Base-by-base conservation (phyloP, 2,888 invertebrate species). In the Acronicta aceris region DNA sequence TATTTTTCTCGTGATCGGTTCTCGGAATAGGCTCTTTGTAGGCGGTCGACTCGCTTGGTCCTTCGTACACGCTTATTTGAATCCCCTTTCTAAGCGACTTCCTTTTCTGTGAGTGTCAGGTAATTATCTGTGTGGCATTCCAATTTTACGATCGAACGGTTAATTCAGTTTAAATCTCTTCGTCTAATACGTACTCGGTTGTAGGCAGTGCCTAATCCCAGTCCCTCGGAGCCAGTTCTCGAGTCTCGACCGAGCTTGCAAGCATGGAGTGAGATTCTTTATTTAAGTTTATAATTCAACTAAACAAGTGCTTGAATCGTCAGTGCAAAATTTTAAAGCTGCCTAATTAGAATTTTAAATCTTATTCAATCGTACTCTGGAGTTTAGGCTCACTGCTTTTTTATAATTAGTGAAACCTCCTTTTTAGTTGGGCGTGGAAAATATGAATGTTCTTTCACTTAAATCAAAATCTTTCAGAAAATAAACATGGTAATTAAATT, bases 41-140 rank as follows among this genome's bases (percentile, higher is more conserved):
- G 78, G 79, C 81, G 81, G 82, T 78, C 87, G 88, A 86, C 83
- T 83, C 82, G 81, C 82, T 89, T 85, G 88, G 89, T 89, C 90
- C 89, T 90, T 88, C 90, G 83, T 86, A 86, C 81, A 90, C 93
- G 92, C 88, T 91, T 93, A 94, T 94, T 93, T 93, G 93, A 93
- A 93, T 93, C 92, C 88, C 85, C 86, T 89, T 90, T 89, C 91
- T 89, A 87, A 89, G 89, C 86, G 91, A 90, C 89, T 92, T 93
- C 93, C 93, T 94, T 92, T 92, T 90, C 94, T 94, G 94, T 94
- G 94, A 94, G 94, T 94, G 94, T 94, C 94, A 94, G 94, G 93
- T 94, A 94, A 94, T 94, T 94, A 94, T 94, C 94, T 94, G 91
- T 93, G 94, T 93, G 94, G 94, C 93, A 92, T 94, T 93, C 92